Evolutionary conservation across 1,140 invertebrate species (phyloP), one percentile per base, ranked within the genome.

Genomic region (Drosophila micromelanica): DNA sequence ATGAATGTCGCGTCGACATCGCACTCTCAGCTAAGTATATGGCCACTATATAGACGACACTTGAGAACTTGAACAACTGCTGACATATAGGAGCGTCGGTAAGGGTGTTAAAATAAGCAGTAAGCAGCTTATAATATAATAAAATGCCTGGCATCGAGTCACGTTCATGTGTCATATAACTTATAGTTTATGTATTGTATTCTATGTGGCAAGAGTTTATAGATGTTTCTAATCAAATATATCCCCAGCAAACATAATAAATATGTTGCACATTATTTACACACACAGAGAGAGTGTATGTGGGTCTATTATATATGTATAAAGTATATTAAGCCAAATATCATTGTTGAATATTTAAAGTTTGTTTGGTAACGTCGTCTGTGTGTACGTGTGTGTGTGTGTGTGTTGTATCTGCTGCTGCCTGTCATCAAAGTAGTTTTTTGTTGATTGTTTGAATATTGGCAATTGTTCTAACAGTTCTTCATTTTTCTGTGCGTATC

Each of bases 191-290:
- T 30, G 12, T 48, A 51, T 11, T 35, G 30, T n/a, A 35, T 17
- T 65, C 13, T 57, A 15, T 43, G 38, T 30, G 2, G 5, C 15
- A 7, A 32, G 40, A 59, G 67, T 72, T 72, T 72, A 65, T 65
- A 72, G 52, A 57, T 65, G 61, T 72, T 57, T 72, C 69, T 67
- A 67, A 72, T 67, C 69, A 72, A 72, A 72, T 67, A 72, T 67
- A 67, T 67, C 48, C 45, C 13, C 40, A 67, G 40, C 54, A 67
- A 51, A 72, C 54, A 59, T 55, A 72, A 49, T 57, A 57, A 65
- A 65, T 56, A 65, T 65, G 54, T 57, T 51, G 37, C 37, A 42
- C 48, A 43, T 59, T 72, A 72, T 67, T 72, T 72, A 43, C 52
- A 51, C 43, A 70, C 43, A 23, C 43, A 49, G 3, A 35, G 9